Base-by-base conservation (phyloP, 2,797 vertebrate species). In the Pipistrellus pipistrellus region DNA sequence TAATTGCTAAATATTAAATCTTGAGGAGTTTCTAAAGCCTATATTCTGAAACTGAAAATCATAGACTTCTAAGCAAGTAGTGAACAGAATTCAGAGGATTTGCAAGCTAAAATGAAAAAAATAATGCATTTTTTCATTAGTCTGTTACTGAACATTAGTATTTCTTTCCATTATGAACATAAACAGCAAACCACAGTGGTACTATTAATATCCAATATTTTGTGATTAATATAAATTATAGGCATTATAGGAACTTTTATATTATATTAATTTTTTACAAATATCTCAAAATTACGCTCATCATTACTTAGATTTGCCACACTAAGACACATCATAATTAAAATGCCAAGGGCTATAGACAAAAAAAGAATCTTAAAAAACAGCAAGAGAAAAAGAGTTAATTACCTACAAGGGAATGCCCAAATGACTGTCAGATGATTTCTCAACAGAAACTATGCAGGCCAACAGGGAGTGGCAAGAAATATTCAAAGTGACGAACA, bases 11-110 rank as follows among this genome's bases (percentile, higher is more conserved):
- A 48, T 44, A 73, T 83, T 85, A 48, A 18, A 78, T 44, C 10
- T 48, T 85, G 10, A 2, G 66, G 72, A 88, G n/a, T 77, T 96
- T 90, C 48, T 80, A 66, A 35, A 23, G 62, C 30, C 88, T 14
- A 32, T 53, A 25, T 23, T 69, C 35, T 85, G 38, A 88, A 73
- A 78, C 23, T 44, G 38, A n/a, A 51, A 13, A 48, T 4, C 13
- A 71, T 8, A 62, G n/a, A 44, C 1, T 18, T 20, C 21, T 27
- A 92, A 85, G n/a, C 6, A 82, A n/a, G 46, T 14, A 78, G n/a
- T 8, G 14, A 93, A 38, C 6, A n/a, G 18, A 4, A 82, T 78
- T 30, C 48, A 90, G 48, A 77, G 51, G 10, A 64, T 55, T 48
- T 85, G 18, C 51, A 89, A 83, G 69, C 41, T 32, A 27, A 69